A percentile compares a stretch with the other conserved stretches of the same genome.
phyloP scores from a whole-genome alignment of 2,888 invertebrate genomes.

The Euspilapteryx auroguttella region DNA sequence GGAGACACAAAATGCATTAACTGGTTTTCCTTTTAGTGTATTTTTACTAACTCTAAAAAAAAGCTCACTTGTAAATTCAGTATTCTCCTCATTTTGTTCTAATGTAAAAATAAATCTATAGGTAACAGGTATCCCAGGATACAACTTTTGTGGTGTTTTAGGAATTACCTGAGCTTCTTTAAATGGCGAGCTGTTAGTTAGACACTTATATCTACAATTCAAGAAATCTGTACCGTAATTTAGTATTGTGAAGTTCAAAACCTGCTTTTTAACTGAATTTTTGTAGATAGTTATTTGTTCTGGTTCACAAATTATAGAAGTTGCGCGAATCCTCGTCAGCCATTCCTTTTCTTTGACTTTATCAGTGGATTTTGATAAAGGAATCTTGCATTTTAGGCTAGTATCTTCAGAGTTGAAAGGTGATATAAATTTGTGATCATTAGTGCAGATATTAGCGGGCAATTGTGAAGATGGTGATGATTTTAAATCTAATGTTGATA shows the following conservation, averaged over 20 bases:
- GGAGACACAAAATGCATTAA: slow-evolving; percentile 23
- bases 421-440: slow-evolving; percentile 26
- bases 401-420: slow-evolving; percentile 15
- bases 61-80: slow-evolving; percentile 18
- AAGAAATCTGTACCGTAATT: slow-evolving; percentile 21
- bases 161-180: slow-evolving; percentile 19
- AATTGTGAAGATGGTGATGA: slow-evolving; percentile 10
- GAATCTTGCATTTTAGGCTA: slow-evolving; percentile 11
- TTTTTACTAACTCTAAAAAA: slow-evolving; percentile 26
- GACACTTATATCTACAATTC: slow-evolving; percentile 21
- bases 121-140: slow-evolving; percentile 23
- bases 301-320: slow-evolving; percentile 18
- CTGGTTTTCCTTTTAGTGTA: slow-evolving; percentile 11
- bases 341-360: slow-evolving; percentile 13
- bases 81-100: slow-evolving; percentile 14
- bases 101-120: slow-evolving; percentile 19
- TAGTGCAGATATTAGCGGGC: slow-evolving; percentile 19
- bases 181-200: slow-evolving; percentile 21
- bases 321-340: slow-evolving; percentile 13
- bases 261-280: slow-evolving; percentile 16
- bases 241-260: slow-evolving; percentile 20
- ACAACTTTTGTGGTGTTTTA: slow-evolving; percentile 18
- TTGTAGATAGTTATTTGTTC: slow-evolving; percentile 16
- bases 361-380: slow-evolving; percentile 5
- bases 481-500: slow-evolving; percentile 9